Conservation (phyloP, 2,888 invertebrate genomes). For the Nesidiocoris tenuis region DNA sequence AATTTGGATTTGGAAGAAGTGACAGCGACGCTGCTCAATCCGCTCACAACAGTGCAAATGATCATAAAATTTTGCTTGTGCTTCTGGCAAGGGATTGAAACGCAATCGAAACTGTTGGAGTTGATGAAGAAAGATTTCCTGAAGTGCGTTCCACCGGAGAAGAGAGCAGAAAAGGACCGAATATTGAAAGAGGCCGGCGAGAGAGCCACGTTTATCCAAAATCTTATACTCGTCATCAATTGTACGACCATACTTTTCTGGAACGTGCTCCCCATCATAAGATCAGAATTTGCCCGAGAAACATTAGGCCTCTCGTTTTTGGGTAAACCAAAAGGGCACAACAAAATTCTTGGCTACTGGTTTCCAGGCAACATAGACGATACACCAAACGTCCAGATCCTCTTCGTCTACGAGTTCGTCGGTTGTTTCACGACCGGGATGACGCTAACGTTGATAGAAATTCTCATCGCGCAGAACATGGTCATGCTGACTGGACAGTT, state of each 20-base stretch:
- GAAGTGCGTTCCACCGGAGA: constrained; percentile 5
- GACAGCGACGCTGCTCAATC: constrained; percentile 19
- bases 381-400: constrained; percentile 5
- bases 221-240: neutral
- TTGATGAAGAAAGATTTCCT: constrained; percentile 28
- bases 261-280: constrained; percentile 20
- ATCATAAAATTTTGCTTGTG: constrained; percentile 6
- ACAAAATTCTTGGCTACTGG: constrained; percentile 26
- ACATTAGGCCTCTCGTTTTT: constrained; percentile 15
- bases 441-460: constrained; percentile 16
- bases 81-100: constrained; percentile 19
- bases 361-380: constrained; percentile 8
- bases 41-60: constrained; percentile 21
- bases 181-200: neutral
- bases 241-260: neutral
- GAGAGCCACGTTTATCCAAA: neutral
- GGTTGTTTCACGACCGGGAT: constrained; percentile 6
- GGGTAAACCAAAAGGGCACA: constrained; percentile 4
- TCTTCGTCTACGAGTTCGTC: constrained; percentile 33
- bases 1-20: constrained; percentile 16
- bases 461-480: constrained; percentile 9
- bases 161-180: neutral
- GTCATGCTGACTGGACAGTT: constrained; percentile 16
- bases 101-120: constrained; percentile 19
- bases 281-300: constrained; percentile 20